Conservation (phyloP, 2,797 vertebrate genomes). For the Merluccius polli region DNA sequence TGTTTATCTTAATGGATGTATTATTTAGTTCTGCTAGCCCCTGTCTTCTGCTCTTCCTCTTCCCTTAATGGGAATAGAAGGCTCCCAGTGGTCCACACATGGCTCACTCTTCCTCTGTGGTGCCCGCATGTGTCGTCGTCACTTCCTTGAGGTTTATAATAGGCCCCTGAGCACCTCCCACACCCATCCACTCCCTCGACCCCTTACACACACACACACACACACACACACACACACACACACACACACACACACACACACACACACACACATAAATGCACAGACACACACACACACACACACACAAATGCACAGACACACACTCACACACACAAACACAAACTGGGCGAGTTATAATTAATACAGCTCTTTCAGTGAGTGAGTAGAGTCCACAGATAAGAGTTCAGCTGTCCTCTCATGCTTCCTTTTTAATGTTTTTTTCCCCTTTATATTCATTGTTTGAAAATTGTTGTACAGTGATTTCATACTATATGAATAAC, state of each 20-base stretch:
- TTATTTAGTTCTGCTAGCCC: neutral
- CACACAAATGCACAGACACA: constrained; percentile 29
- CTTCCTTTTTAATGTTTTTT: constrained; percentile 26
- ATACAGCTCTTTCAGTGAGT: constrained; percentile 62
- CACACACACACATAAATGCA: constrained; percentile 40
- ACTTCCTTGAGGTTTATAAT: constrained; percentile 35
- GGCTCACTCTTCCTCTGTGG: neutral
- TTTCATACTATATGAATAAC: neutral
- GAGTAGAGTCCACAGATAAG: constrained; percentile 56
- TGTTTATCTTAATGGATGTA: neutral
- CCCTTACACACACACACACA: constrained; percentile 15
- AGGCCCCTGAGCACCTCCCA: constrained; percentile 31
- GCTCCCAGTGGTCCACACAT: neutral
- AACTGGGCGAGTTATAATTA: constrained; percentile 69
- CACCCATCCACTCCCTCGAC: constrained; percentile 15
- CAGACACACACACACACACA: constrained; percentile 39
- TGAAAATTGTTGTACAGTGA: neutral
- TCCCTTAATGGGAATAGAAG: neutral
- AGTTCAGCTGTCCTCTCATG: constrained; percentile 57
- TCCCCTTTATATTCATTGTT: constrained; percentile 37
- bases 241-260: constrained; percentile 44
- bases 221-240: constrained; percentile 8
- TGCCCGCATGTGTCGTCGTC: constrained; percentile 5
- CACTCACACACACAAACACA: constrained; percentile 32
- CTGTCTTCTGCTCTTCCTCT: neutral